Conservation (phyloP, 2,797 vertebrate species). For the Sus cebifrons region DNA sequence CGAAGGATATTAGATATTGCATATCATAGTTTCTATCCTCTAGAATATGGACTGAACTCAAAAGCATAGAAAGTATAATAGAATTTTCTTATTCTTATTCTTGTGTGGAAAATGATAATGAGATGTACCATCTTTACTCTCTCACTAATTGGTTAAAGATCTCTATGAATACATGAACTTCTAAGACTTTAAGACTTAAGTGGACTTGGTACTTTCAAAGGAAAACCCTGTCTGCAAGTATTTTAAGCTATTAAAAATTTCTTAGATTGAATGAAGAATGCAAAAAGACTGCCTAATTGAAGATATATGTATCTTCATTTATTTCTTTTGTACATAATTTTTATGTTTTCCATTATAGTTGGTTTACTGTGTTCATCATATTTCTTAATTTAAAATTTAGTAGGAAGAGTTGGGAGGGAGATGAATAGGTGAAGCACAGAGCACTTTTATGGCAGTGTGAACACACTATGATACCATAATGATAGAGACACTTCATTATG, state of each 20-base stretch:
- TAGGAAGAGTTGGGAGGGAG: background rate
- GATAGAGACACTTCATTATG: background rate
- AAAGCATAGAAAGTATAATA: background rate
- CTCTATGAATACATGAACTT: background rate
- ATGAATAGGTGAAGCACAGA: background rate
- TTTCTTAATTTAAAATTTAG: background rate
- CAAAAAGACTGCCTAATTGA: background rate
- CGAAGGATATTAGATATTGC: background rate
- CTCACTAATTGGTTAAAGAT: rapidly evolving
- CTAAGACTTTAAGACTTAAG: background rate
- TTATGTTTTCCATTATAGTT: too few species aligned
- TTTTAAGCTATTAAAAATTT: background rate
- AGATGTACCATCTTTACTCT: background rate
- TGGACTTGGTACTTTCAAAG: background rate
- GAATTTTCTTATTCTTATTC: too few species aligned
- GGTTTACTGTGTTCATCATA: background rate
- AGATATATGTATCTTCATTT: background rate
- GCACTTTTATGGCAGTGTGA: background rate
- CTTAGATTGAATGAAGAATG: background rate
- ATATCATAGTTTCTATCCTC: background rate
- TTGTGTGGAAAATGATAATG: background rate
- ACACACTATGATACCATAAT: background rate
- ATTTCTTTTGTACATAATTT: background rate
- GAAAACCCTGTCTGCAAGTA: background rate
- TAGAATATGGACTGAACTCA: background rate